Evolutionary conservation across 2,888 invertebrate genomes (phyloP).

Genomic region (Nasonovia ribisnigri): DNA sequence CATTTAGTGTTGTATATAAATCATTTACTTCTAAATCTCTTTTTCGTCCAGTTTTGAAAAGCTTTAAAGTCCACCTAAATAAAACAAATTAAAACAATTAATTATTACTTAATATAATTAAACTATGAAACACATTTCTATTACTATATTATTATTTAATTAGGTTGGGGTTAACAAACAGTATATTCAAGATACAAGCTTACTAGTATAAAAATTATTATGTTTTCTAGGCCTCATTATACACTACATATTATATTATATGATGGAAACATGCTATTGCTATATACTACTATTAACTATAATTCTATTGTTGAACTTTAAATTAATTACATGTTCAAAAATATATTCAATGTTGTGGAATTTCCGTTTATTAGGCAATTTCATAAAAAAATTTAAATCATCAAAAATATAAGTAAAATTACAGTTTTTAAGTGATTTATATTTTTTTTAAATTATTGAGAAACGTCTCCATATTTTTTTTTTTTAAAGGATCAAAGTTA

Average conservation of each 20-base stretch:
- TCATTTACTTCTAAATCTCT: constrained; percentile 82
- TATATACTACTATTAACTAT: background rate
- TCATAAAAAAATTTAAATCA: too few relatives aligned
- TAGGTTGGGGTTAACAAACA: background rate
- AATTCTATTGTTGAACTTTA: background rate
- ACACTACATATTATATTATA: background rate
- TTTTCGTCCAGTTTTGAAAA: constrained; percentile 81
- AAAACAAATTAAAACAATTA: constrained; percentile 66
- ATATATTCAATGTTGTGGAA: too few relatives aligned
- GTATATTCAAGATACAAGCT: background rate
- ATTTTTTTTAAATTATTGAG: too few relatives aligned
- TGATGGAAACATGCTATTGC: background rate
- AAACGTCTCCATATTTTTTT: too few relatives aligned
- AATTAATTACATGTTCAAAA: background rate
- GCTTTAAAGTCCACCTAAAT: constrained; percentile 81
- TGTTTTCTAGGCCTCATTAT: background rate
- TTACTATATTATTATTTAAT: background rate
- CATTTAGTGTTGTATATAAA: constrained; percentile 78
- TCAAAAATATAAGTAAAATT: too few relatives aligned
- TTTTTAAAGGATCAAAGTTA: too few relatives aligned
- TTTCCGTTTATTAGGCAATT: too few relatives aligned
- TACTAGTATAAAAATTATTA: background rate
- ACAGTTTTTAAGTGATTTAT: too few relatives aligned
- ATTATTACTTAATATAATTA: background rate
- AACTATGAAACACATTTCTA: background rate